phyloP scores from a whole-genome alignment of 2,797 vertebrate genomes.

The Carapus acus region DNA sequence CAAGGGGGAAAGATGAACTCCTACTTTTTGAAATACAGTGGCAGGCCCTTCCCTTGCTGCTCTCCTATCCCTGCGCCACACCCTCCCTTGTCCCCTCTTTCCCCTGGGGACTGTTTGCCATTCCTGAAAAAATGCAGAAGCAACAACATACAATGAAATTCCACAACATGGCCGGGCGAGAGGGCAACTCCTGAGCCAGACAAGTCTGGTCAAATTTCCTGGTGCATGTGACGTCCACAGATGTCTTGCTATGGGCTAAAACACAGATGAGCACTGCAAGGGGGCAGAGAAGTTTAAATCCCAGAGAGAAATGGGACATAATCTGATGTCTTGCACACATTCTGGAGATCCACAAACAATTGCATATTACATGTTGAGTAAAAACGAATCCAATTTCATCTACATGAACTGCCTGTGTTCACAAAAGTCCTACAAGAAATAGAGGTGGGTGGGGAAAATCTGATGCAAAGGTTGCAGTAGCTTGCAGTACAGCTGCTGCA shows the following conservation, averaged over 20 bases:
- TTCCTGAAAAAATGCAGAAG: background rate
- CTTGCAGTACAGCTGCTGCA: conserved; percentile 20
- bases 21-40: background rate
- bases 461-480: conserved; percentile 18
- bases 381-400: too few species aligned
- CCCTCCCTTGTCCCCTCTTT: background rate
- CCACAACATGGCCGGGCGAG: conserved; percentile 27
- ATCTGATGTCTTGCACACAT: too few species aligned
- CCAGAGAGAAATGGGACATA: too few species aligned
- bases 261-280: background rate
- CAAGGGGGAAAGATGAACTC: background rate
- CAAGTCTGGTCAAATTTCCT: conserved; percentile 27
- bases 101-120: conserved; percentile 24
- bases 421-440: too few species aligned
- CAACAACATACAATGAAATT: conserved; percentile 50
- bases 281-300: too few species aligned
- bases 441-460: conserved; percentile 23
- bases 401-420: too few species aligned
- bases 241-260: background rate
- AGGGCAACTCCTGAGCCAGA: conserved; percentile 12
- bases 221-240: conserved; percentile 2
- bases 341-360: too few species aligned
- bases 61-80: too few species aligned
- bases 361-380: too few species aligned
- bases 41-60: background rate